Percentiles rank a stretch among this genome's conserved stretches.
phyloP scores from a whole-genome alignment of 2,113 vertebrate species.

The Oreotrochilus melanogaster region DNA sequence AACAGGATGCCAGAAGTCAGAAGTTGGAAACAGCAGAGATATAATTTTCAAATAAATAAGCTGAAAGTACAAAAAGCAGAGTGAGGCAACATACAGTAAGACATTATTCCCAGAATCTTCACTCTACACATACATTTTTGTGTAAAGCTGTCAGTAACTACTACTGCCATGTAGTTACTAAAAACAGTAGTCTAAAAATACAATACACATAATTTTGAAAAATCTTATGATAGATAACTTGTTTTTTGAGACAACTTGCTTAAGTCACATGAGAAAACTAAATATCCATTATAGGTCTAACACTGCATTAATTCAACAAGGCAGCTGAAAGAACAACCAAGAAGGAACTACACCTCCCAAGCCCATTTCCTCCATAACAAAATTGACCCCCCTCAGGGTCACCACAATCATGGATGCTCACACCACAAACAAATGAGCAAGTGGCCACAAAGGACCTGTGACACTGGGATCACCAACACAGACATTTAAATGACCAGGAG shows the following conservation, averaged over 20 bases:
- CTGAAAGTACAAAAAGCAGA: slow-evolving; percentile 71
- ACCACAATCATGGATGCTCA: neutral
- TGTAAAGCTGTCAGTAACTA: no score
- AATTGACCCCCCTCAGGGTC: neutral
- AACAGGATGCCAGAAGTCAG: slow-evolving; percentile 93
- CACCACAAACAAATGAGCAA: neutral
- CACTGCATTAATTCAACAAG: neutral
- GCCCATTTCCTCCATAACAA: neutral
- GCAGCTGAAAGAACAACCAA: neutral
- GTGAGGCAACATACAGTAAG: neutral
- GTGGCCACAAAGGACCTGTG: neutral
- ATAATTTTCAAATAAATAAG: slow-evolving; percentile 90
- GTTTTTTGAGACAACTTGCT: neutral
- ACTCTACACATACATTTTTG: neutral
- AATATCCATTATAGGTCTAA: neutral
- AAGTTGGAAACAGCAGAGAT: slow-evolving; percentile 90
- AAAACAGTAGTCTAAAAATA: neutral
- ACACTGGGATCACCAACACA: neutral
- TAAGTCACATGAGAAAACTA: neutral
- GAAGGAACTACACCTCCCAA: neutral
- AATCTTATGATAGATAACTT: neutral
- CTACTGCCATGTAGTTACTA: neutral
- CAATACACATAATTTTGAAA: neutral
- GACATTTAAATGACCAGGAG: neutral
- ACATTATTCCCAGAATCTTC: neutral